These are phyloP conservation scores for Podocnemis expansa DNA, from an alignment of 2,113 vertebrate species.

Conservation along the genomic window DNA sequence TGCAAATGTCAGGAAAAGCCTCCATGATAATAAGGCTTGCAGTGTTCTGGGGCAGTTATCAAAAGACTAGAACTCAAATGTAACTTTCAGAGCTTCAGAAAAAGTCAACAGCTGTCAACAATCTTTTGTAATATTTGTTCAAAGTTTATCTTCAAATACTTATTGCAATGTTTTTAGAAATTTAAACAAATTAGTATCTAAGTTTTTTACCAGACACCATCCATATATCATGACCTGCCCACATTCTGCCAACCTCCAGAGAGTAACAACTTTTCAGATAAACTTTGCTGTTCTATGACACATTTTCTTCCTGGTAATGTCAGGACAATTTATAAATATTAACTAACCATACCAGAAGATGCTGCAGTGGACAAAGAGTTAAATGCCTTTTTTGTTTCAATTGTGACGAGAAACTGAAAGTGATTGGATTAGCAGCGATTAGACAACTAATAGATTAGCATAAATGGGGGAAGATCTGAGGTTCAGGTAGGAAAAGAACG, in stretches of 20 bases:
- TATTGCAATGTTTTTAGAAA: not conserved
- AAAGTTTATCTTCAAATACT: not conserved
- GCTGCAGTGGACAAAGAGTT: not conserved
- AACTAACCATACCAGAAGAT: not conserved
- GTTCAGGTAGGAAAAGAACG: not conserved
- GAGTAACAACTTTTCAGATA: not conserved
- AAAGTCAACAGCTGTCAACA: not conserved
- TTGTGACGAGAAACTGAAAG: no score
- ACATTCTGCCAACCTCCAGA: not conserved
- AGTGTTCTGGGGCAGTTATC: not conserved
- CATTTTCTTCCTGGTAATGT: not conserved
- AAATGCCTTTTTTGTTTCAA: not conserved
- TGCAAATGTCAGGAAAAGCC: not conserved
- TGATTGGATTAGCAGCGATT: not conserved
- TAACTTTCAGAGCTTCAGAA: not conserved
- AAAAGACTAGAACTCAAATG: not conserved
- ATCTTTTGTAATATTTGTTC: not conserved
- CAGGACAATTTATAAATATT: slow-evolving; percentile 28
- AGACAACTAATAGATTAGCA: not conserved
- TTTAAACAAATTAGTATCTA: not conserved
- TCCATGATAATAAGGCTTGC: not conserved
- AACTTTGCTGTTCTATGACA: slow-evolving; percentile 4
- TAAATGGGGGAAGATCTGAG: not conserved
- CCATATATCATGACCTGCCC: not conserved
- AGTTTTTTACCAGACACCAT: not conserved